These are phyloP conservation scores for Trematomus loennbergii DNA, from an alignment of 2,113 vertebrate species.

Conservation along the genomic window DNA sequence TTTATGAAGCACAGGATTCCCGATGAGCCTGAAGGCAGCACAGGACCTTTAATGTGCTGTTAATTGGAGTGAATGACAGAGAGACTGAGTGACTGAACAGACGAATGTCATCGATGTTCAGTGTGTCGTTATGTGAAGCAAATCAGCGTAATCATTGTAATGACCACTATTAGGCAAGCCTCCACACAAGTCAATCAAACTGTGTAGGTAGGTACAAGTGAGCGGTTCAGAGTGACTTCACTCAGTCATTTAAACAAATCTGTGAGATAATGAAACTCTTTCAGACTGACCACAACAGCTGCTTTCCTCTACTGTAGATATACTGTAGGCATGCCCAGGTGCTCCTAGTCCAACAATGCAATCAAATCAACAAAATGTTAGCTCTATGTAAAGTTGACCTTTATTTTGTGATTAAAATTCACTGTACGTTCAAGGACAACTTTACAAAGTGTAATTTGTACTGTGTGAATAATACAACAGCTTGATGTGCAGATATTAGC, in stretches of 20 bases:
- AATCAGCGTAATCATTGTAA: constrained; percentile 44
- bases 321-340: not conserved
- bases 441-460: no score
- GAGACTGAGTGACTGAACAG: constrained; percentile 6
- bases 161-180: constrained; percentile 27
- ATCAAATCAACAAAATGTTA: not conserved
- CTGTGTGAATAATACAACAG: no score
- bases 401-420: no score
- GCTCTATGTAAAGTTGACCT: not conserved
- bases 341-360: not conserved
- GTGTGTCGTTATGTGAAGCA: constrained; percentile 12
- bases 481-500: no score
- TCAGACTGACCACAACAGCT: not conserved
- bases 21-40: constrained; percentile 11
- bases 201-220: not conserved
- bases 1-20: not conserved
- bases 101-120: not conserved
- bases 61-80: constrained; percentile 37
- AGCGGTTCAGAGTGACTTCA: not conserved
- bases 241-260: not conserved
- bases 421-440: no score
- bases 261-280: not conserved
- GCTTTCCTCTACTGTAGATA: not conserved
- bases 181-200: constrained; percentile 40
- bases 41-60: not conserved